These are phyloP conservation scores for Porphyrio hochstetteri DNA, from an alignment of 2,113 vertebrate species.

Conservation along the genomic window DNA sequence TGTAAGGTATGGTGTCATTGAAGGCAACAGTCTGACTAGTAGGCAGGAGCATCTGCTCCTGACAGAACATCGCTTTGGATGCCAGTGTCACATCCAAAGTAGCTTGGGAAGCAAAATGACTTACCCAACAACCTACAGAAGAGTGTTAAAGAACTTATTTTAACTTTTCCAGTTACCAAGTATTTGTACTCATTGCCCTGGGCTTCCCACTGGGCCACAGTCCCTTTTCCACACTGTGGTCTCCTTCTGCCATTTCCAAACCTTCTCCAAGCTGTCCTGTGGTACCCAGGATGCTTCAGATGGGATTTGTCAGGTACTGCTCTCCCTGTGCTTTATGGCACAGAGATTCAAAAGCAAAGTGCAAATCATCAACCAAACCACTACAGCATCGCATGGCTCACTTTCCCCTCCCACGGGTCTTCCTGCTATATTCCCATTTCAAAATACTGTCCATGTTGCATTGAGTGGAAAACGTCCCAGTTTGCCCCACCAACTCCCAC, in stretches of 20 bases:
- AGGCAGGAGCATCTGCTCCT: not conserved
- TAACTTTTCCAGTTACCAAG: not conserved
- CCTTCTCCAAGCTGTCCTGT: not conserved
- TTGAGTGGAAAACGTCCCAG: not conserved
- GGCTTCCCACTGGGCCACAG: not conserved
- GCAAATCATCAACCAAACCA: not conserved
- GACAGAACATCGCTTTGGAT: accelerated
- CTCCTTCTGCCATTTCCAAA: not conserved
- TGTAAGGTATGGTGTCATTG: accelerated
- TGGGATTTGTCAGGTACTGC: not conserved
- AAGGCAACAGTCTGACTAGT: not conserved
- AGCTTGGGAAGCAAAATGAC: not conserved
- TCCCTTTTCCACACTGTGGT: not conserved
- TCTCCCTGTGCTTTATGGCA: not conserved
- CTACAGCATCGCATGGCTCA: accelerated
- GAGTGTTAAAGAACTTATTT: not conserved
- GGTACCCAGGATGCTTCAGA: too few relatives aligned
- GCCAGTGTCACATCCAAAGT: not conserved
- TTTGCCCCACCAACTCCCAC: not conserved
- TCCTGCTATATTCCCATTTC: not conserved
- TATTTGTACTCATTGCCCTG: not conserved
- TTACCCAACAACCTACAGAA: not conserved
- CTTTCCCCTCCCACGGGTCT: not conserved
- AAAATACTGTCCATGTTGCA: not conserved
- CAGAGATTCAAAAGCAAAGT: not conserved